These are phyloP conservation scores for Talpa occidentalis DNA, from an alignment of 2,113 vertebrate genomes.

Conservation along the genomic window DNA sequence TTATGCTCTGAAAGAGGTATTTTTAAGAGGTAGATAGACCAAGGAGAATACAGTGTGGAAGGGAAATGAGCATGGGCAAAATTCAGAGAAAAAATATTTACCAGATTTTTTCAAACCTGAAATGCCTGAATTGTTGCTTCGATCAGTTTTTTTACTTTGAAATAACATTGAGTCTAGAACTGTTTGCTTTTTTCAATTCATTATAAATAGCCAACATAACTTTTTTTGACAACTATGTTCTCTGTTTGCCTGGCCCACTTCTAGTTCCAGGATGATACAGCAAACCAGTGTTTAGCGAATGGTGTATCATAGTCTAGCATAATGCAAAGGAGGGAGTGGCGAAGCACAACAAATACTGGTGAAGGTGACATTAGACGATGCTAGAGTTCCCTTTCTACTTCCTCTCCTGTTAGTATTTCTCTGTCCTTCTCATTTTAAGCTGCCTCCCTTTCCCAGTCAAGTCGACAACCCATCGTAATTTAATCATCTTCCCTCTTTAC, in stretches of 20 bases:
- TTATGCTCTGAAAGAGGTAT: not conserved
- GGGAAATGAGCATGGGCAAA: not conserved
- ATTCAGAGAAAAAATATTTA: not conserved
- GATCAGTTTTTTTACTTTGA: not conserved
- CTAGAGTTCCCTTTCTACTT: constrained; percentile 13
- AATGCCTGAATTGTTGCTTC: not conserved
- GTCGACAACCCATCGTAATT: constrained; percentile 55
- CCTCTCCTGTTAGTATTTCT: not conserved
- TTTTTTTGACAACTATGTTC: constrained; percentile 22
- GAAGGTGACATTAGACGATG: not conserved
- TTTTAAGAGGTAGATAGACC: not conserved
- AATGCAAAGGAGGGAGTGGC: not conserved
- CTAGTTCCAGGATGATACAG: constrained; percentile 30
- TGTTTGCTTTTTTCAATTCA: not conserved
- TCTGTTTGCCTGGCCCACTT: not conserved
- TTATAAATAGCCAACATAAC: constrained; percentile 37
- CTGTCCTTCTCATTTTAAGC: constrained; percentile 21
- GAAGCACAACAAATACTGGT: not conserved
- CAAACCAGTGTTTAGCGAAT: not conserved
- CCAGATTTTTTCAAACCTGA: not conserved
- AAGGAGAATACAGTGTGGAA: not conserved
- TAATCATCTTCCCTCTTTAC: constrained; percentile 53
- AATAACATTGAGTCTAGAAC: not conserved
- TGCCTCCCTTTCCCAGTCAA: constrained; percentile 20
- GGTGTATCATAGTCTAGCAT: not conserved